Evolutionary conservation across 2,113 vertebrate genomes (phyloP), one percentile per base, ranked within the genome.

Genomic region (Centropristis striata): DNA sequence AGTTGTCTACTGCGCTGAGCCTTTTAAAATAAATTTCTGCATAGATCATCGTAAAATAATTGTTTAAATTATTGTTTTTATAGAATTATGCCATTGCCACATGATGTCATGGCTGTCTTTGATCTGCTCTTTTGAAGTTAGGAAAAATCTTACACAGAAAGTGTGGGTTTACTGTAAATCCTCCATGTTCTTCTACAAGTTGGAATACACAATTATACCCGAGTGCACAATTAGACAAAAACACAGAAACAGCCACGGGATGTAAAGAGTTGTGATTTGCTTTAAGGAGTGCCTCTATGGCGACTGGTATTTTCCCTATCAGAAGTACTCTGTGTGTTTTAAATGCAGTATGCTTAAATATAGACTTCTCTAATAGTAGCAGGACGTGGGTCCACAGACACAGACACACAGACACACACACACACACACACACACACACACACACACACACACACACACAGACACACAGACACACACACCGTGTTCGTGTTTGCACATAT

Each of bases 401-500:
- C 13, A 54, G 18, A 25, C 55, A 36, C 23, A 54, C 28, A n/a
- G 9, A 20, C 18, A n/a, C 73, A 64, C 44, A 53, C 59, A 46
- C 39, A 69, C 65, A 88, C 39, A 21, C 67, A 53, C 8, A 64
- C 39, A 75, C 41, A 42, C 59, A 75, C 36, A 47, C 57, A 49
- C 42, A 81, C 82, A 78, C 79, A 20, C 18, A n/a, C 73, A 64
- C 44, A 53, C 59, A 46, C 39, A 69, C 65, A 88, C 39, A 21
- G 63, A 53, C 8, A 64, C 39, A 75, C 41, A 42, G 55, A 75
- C 36, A 47, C 57, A 49, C 42, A 81, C 82, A 78, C 79, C 11
- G 50, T 60, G 42, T 88, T 63, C 36, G 9, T 88, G 80, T 86
- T 78, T 87, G 82, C 78, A 88, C 84, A 92, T 92, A 90, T 91